phyloP scores from a whole-genome alignment of 2,113 vertebrate species.

The Coptodon bakossiorum region DNA sequence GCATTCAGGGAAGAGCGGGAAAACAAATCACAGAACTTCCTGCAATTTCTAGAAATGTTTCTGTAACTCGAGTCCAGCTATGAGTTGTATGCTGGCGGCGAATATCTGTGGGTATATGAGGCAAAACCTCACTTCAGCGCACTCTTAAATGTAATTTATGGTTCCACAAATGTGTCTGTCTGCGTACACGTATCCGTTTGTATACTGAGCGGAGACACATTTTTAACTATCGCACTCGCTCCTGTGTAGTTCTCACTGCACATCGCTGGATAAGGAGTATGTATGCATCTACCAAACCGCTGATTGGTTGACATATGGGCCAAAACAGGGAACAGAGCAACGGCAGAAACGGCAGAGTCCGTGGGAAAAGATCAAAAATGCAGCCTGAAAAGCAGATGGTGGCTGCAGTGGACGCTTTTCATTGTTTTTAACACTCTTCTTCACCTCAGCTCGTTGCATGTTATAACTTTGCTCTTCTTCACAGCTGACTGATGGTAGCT shows the following conservation, averaged over 20 bases:
- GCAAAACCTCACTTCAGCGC: neutral
- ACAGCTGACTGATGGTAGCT: neutral
- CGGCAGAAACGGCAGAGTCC: neutral
- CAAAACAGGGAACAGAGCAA: neutral
- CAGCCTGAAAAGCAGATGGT: neutral
- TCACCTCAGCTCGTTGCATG: neutral
- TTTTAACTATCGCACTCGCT: too few relatives aligned
- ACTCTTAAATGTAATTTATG: neutral
- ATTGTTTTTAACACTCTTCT: neutral
- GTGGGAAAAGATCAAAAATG: neutral
- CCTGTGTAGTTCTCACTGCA: too few relatives aligned
- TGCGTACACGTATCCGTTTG: too few relatives aligned
- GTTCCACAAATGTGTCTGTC: too few relatives aligned
- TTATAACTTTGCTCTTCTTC: neutral
- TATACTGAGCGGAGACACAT: too few relatives aligned
- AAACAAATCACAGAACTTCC: neutral
- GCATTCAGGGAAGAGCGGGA: neutral
- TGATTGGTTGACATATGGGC: neutral
- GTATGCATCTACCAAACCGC: too few relatives aligned
- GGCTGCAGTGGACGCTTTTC: neutral
- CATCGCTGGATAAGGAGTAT: too few relatives aligned
- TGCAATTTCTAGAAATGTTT: neutral
- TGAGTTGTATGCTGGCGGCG: neutral
- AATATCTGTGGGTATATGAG: neutral
- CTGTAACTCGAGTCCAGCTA: neutral